phyloP scores from a whole-genome alignment of 2,113 vertebrate species.

The Microtus ochrogaster region DNA sequence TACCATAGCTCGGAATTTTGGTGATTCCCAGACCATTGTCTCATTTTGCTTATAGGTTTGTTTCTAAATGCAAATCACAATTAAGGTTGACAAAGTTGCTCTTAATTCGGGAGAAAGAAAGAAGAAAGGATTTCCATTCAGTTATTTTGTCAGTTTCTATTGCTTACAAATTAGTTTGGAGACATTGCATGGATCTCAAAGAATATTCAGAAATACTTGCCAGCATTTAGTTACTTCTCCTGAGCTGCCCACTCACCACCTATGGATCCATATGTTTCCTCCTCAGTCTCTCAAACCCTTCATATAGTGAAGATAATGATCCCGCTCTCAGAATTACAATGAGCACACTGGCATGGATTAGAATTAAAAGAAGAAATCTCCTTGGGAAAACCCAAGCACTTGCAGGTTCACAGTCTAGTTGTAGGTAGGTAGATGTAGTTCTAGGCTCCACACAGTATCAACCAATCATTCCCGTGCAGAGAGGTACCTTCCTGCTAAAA shows the following conservation, averaged over 20 bases:
- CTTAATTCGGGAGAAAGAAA: constrained; percentile 64
- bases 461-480: not conserved
- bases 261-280: not conserved
- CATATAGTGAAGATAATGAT: not conserved
- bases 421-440: not conserved
- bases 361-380: not conserved
- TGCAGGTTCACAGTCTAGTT: not conserved
- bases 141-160: not conserved
- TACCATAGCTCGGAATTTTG: not conserved
- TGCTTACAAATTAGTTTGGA: constrained; percentile 3
- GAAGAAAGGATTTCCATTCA: constrained; percentile 44
- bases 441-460: not conserved
- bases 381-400: not conserved
- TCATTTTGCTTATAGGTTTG: not conserved
- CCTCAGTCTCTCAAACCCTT: not conserved
- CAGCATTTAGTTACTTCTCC: not conserved
- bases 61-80: constrained; percentile 55
- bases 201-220: constrained; percentile 18
- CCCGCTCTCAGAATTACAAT: not conserved
- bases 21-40: not conserved
- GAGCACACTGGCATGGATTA: not conserved
- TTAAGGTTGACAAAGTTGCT: constrained; percentile 34
- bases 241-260: not conserved
- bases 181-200: constrained; percentile 39
- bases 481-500: not conserved